These are phyloP conservation scores for Pollenia labialis DNA, from an alignment of 2,888 invertebrate species.

Conservation along the genomic window DNA sequence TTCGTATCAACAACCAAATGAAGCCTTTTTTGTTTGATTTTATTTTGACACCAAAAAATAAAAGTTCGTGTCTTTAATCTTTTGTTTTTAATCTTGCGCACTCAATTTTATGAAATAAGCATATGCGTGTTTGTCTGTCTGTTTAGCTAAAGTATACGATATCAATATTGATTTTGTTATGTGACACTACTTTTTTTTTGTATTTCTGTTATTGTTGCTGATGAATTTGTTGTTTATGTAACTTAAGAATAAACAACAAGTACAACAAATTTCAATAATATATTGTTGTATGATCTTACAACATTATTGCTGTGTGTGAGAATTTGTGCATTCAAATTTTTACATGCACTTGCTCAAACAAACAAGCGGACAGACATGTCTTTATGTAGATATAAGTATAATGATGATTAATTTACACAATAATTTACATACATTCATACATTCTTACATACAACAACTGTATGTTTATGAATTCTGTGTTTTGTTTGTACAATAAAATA, in stretches of 20 bases:
- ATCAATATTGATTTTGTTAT: conserved; percentile 68
- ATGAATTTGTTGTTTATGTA: conserved; percentile 44
- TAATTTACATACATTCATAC: conserved; percentile 25
- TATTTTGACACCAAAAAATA: conserved; percentile 31
- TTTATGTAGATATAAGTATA: not conserved
- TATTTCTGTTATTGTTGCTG: not conserved
- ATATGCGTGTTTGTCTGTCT: conserved; percentile 30
- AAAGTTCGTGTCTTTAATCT: conserved; percentile 64
- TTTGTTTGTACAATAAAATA: not conserved
- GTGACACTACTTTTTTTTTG: conserved; percentile 53
- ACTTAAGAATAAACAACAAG: conserved; percentile 65
- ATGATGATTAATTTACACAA: conserved; percentile 60
- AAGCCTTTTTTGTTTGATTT: conserved; percentile 36
- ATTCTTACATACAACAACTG: not conserved
- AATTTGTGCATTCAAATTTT: conserved; percentile 47
- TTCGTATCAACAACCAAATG: conserved; percentile 29
- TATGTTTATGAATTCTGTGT: conserved; percentile 13
- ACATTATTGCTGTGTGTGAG: conserved; percentile 54
- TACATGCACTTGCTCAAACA: conserved; percentile 13
- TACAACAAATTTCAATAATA: conserved; percentile 52
- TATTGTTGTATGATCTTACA: conserved; percentile 18
- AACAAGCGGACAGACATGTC: not conserved
- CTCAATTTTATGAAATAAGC: conserved; percentile 22
- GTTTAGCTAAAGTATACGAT: conserved; percentile 5
- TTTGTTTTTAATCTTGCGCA: conserved; percentile 58